phyloP scores from a whole-genome alignment of 2,797 vertebrate species.

The Acanthopagrus latus region DNA sequence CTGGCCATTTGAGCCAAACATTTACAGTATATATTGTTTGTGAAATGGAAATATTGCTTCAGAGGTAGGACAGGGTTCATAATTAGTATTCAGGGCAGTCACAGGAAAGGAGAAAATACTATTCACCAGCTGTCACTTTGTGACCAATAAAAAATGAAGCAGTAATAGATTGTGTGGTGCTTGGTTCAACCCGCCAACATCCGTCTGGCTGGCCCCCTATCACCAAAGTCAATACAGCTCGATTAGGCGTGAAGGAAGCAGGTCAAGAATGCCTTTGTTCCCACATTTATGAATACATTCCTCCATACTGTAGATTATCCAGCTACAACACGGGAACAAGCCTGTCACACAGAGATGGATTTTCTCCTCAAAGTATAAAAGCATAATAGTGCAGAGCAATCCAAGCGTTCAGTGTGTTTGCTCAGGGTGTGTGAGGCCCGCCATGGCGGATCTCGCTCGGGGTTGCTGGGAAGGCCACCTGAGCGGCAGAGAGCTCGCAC shows the following conservation, averaged over 20 bases:
- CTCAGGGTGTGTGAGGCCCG: conserved; percentile 70
- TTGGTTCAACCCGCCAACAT: conserved; percentile 30
- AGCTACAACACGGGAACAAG: conserved; percentile 36
- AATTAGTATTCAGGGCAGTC: conserved; percentile 51
- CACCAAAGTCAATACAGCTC: conserved; percentile 58
- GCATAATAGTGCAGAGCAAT: conserved; percentile 68
- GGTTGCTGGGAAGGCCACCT: conserved; percentile 70
- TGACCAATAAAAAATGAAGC: conserved; percentile 46
- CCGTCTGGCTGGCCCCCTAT: conserved; percentile 37
- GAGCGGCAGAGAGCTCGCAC: conserved; percentile 65
- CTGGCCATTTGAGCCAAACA: conserved; percentile 57
- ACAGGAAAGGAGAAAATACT: conserved; percentile 44
- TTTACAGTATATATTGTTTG: conserved; percentile 75
- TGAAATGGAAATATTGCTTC: conserved; percentile 69
- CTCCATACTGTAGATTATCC: conserved; percentile 53
- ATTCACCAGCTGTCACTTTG: conserved; percentile 40
- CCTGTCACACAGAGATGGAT: conserved; percentile 58
- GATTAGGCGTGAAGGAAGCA: conserved; percentile 57
- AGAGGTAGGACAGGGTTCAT: conserved; percentile 36
- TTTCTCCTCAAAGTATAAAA: conserved; percentile 56
- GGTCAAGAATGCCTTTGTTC: conserved; percentile 51
- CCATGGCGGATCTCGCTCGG: conserved; percentile 15
- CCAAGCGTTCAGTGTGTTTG: conserved; percentile 76
- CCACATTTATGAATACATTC: conserved; percentile 58
- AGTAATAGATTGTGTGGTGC: conserved; percentile 32